Percentiles rank a stretch among this genome's conserved stretches.
Evolutionary conservation across 2,113 vertebrate genomes (phyloP).

Genomic region (Sylvietta virens): DNA sequence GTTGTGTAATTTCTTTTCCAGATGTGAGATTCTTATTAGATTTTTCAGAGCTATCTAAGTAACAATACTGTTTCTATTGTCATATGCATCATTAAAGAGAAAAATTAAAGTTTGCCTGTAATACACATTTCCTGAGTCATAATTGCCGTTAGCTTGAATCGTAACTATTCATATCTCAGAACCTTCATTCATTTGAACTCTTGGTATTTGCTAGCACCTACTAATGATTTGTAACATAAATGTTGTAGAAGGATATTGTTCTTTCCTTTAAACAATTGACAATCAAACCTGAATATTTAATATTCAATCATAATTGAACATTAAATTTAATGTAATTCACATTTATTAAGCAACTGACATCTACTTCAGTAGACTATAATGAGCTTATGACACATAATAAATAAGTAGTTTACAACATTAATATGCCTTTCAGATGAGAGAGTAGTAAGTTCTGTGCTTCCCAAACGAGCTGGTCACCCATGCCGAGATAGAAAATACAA

Average conservation of each 20-base stretch:
- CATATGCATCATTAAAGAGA: not conserved
- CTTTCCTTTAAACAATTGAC: not conserved
- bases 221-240: not conserved
- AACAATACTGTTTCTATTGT: not conserved
- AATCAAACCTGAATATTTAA: not conserved
- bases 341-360: not conserved
- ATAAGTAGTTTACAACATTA: not conserved
- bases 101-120: not conserved
- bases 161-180: not conserved
- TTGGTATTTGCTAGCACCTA: not conserved
- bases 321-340: not conserved
- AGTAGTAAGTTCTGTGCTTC: not conserved
- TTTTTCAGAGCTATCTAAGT: not conserved
- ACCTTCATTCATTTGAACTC: not conserved
- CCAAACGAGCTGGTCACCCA: not conserved
- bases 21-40: not conserved
- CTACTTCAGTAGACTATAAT: not conserved
- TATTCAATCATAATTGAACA: not conserved
- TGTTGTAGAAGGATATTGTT: not conserved
- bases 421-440: not conserved
- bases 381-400: not conserved
- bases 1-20: not conserved
- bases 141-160: not conserved
- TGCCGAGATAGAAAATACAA: not conserved
- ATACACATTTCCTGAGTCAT: conserved; percentile 8